Evolutionary conservation across 2,797 vertebrate species (phyloP), one percentile per base, ranked within the genome.

Genomic region (Spatula clypeata): DNA sequence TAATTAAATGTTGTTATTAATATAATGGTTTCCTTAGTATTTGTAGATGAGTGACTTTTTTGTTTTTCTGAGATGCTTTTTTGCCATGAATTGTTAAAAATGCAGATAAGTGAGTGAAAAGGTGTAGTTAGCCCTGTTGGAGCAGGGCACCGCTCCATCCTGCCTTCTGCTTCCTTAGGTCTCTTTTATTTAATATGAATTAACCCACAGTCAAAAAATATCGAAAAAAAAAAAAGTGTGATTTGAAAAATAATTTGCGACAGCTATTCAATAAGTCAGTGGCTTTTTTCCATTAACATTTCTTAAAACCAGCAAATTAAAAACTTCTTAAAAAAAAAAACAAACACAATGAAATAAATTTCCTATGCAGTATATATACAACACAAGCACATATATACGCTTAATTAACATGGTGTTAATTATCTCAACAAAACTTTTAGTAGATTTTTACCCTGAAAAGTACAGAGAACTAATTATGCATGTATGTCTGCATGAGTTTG

Each of bases 191-290:
- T 40, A 42, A 31, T 62, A 29, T 12, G 20, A 54, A 72, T 54
- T 70, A 72, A 55, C 9, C 19, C 7, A 0, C 0, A 40, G 8
- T 40, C 44, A 49, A 76, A 76, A 54, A 84, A 18, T n/a, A 45
- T 14, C n/a, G 26, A 74, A 62, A 11, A 65, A 34, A 65, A 34
- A 40, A 8, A 54, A 79, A 27, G 1, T 19, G 5, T 36, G 36
- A 49, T 55, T 67, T 54, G 13, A 65, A 57, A 86, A 49, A 11
- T 7, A 87, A 47, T 54, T 58, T 26, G 49, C 21, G 51, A 60
- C 51, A 1, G 0, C 3, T 47, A 9, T n/a, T 32, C n/a, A 31
- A 62, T n/a, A 67, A 31, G 6, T 21, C 57, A 5, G 7, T 12
- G 61, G 8, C 3, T 1, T 58, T 58, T 60, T 55, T 18, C 16